These are phyloP conservation scores for Enteromius argenteus DNA, from an alignment of 2,797 vertebrate genomes.

Conservation along the genomic window DNA sequence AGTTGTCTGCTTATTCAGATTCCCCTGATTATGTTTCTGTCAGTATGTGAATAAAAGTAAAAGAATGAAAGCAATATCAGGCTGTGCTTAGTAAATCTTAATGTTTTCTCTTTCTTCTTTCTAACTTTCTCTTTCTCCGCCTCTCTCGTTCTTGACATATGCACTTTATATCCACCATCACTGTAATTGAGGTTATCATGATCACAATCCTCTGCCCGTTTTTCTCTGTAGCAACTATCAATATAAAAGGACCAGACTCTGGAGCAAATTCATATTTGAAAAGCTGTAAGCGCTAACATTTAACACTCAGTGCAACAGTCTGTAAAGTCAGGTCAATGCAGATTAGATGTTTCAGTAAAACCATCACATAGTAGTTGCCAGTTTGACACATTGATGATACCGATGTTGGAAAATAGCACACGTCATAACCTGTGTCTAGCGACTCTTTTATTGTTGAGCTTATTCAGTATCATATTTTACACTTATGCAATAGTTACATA, in stretches of 20 bases:
- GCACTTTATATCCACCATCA: constrained; percentile 65
- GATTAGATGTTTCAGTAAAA: constrained; percentile 54
- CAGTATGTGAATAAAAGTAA: constrained; percentile 64
- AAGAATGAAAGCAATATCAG: constrained; percentile 65
- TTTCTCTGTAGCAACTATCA: constrained; percentile 53
- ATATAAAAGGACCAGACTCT: constrained; percentile 33
- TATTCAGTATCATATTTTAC: constrained; percentile 4
- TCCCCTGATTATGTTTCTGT: constrained; percentile 71
- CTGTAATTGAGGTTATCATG: constrained; percentile 64
- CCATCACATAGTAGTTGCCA: not conserved
- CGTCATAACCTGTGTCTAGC: not conserved
- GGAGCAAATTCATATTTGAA: constrained; percentile 71
- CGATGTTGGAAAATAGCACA: not conserved
- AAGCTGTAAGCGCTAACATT: constrained; percentile 70
- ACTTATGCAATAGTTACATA: constrained; percentile 11
- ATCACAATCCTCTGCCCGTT: constrained; percentile 53
- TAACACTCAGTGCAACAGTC: constrained; percentile 67
- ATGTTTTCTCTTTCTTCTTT: constrained; percentile 45
- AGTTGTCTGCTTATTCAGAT: constrained; percentile 76
- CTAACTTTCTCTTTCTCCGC: not conserved
- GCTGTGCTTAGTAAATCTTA: constrained; percentile 57
- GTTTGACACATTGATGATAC: constrained; percentile 11
- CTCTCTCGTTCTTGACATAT: constrained; percentile 67
- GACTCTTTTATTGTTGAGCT: not conserved
- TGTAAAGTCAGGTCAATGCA: constrained; percentile 38